Percentiles rank a stretch among this genome's conserved stretches.
These are phyloP conservation scores for Oscheius myriophilus DNA, from an alignment of 2,888 invertebrate species.

Conservation along the genomic window DNA sequence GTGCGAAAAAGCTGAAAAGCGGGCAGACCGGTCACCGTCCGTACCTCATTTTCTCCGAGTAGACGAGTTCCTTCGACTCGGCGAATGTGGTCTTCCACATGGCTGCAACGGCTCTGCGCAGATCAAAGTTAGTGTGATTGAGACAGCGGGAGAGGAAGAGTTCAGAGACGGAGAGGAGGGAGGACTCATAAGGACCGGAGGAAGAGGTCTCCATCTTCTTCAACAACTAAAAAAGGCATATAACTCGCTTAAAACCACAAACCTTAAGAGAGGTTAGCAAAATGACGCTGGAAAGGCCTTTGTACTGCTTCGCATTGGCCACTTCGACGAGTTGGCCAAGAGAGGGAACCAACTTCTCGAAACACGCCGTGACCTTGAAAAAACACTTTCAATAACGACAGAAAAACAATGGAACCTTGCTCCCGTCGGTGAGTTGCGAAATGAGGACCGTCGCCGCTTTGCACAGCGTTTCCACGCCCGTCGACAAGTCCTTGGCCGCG, in stretches of 20 bases:
- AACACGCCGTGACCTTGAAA: conserved; percentile 1
- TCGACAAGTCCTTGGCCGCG: too few relatives aligned
- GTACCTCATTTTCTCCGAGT: conserved; percentile 22
- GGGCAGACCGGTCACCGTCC: too few relatives aligned
- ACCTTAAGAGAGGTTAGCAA: neutral
- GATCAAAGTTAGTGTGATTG: neutral
- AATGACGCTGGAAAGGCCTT: neutral
- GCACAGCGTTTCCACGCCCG: too few relatives aligned
- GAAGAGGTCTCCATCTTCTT: conserved; percentile 6
- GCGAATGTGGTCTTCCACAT: conserved; percentile 17
- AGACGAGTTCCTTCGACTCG: conserved; percentile 12
- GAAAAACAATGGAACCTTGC: too few relatives aligned
- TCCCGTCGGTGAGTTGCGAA: too few relatives aligned
- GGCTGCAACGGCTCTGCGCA: neutral
- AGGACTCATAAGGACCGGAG: conserved; percentile 6
- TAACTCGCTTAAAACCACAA: neutral
- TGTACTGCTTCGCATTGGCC: neutral
- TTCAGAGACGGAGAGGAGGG: neutral
- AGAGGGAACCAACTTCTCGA: neutral
- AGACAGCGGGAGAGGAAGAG: neutral
- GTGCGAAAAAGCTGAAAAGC: too few relatives aligned
- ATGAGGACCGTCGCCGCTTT: too few relatives aligned
- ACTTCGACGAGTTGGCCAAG: conserved; percentile 6
- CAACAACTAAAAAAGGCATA: neutral
- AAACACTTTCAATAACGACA: too few relatives aligned